A percentile compares a stretch with the other conserved stretches of the same genome.
Evolutionary conservation across 2,113 vertebrate species (phyloP).

Genomic region (Pterocles orientalis): DNA sequence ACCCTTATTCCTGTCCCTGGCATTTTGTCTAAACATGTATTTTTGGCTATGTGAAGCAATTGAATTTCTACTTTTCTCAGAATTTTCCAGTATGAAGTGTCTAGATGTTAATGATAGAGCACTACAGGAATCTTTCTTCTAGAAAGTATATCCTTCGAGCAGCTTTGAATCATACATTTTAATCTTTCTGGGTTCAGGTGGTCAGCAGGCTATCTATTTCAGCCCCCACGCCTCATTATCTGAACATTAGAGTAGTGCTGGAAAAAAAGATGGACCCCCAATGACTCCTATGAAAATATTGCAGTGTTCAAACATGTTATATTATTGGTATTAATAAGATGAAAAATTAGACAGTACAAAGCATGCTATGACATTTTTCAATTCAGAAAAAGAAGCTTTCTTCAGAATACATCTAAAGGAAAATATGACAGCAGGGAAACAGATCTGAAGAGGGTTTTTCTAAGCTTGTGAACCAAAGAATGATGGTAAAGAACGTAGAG

Average conservation of each 20-base stretch:
- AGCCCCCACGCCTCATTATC: constrained; percentile 59
- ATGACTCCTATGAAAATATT: constrained; percentile 74
- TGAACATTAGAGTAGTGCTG: constrained; percentile 65
- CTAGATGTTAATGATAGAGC: constrained; percentile 64
- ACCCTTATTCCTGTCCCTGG: not conserved
- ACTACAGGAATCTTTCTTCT: constrained; percentile 50
- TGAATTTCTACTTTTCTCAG: constrained; percentile 9
- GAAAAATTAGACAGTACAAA: constrained; percentile 70
- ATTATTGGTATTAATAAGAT: constrained; percentile 71
- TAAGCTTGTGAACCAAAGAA: constrained; percentile 45
- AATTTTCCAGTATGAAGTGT: constrained; percentile 52
- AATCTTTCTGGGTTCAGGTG: constrained; percentile 71
- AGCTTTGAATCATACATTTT: constrained; percentile 51
- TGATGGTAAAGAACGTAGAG: constrained; percentile 3
- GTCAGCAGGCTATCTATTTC: constrained; percentile 72
- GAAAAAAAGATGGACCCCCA: constrained; percentile 71
- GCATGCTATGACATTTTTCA: constrained; percentile 65
- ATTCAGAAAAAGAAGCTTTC: constrained; percentile 56
- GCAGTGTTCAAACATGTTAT: constrained; percentile 42
- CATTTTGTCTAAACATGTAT: not conserved
- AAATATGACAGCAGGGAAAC: constrained; percentile 66
- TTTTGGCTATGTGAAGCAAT: constrained; percentile 3
- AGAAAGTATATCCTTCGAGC: constrained; percentile 12
- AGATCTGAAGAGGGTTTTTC: constrained; percentile 51
- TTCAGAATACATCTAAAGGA: constrained; percentile 39